Percentiles rank a stretch among this genome's conserved stretches.
These are phyloP conservation scores for Drosophila bocki DNA, from an alignment of 1,140 invertebrate species.

Conservation along the genomic window DNA sequence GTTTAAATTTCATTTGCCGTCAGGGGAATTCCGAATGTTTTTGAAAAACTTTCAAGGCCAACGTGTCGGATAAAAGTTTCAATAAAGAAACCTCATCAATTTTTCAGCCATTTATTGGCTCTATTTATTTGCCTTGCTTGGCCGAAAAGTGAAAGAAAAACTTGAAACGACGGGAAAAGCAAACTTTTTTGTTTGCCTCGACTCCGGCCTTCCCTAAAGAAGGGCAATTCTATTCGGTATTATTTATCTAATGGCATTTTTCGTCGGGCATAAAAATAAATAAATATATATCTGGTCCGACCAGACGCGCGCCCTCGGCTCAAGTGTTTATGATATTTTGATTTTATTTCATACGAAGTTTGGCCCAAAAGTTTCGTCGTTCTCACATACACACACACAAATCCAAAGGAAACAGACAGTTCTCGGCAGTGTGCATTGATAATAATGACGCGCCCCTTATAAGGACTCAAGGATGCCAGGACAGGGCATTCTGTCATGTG, in stretches of 20 bases:
- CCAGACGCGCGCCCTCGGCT: slow-evolving; percentile 37
- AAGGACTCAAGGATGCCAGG: slow-evolving; percentile 4
- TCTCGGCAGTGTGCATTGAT: slow-evolving; percentile 51
- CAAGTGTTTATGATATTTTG: slow-evolving; percentile 83
- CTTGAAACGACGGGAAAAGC: slow-evolving; percentile 27
- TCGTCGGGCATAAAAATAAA: slow-evolving; percentile 53
- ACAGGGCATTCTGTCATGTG: slow-evolving; percentile 48
- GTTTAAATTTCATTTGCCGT: neutral
- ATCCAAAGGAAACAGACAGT: neutral
- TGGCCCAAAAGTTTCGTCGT: slow-evolving; percentile 32
- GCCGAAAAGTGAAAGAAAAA: slow-evolving; percentile 24
- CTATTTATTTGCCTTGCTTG: slow-evolving; percentile 69
- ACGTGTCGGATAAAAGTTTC: slow-evolving; percentile 28
- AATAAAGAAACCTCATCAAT: slow-evolving; percentile 55
- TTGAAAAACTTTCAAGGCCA: slow-evolving; percentile 36
- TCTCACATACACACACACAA: neutral
- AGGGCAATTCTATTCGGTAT: slow-evolving; percentile 61
- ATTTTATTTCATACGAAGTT: slow-evolving; percentile 67
- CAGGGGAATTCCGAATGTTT: slow-evolving; percentile 5
- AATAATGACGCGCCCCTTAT: slow-evolving; percentile 52
- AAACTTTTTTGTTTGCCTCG: slow-evolving; percentile 47
- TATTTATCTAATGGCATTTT: slow-evolving; percentile 76
- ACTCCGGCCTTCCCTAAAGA: neutral
- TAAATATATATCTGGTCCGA: slow-evolving; percentile 42
- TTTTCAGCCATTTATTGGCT: slow-evolving; percentile 70